phyloP scores from a whole-genome alignment of 2,888 invertebrate species.

The Strigamia transsilvanica region DNA sequence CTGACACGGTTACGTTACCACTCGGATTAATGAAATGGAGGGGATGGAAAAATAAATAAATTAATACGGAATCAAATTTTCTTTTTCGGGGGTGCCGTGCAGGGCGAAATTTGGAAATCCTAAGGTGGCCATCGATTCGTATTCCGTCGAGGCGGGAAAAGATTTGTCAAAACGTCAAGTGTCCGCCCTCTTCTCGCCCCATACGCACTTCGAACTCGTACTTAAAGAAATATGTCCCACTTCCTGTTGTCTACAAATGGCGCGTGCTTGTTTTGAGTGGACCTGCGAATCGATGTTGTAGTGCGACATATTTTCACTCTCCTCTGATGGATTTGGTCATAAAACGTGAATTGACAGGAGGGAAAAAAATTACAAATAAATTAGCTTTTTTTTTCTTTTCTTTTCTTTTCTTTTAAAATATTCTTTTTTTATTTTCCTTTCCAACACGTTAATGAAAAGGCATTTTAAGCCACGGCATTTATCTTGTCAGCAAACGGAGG shows the following conservation, averaged over 20 bases:
- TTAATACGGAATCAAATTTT: not conserved
- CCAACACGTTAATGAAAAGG: conserved; percentile 22
- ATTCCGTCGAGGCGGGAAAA: conserved; percentile 25
- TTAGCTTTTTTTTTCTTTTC: not conserved
- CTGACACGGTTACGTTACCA: conserved; percentile 40
- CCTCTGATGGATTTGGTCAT: not conserved
- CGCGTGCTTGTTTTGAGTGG: conserved; percentile 39
- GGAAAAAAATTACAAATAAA: conserved; percentile 34
- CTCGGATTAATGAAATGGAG: conserved; percentile 43
- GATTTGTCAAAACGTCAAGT: conserved; percentile 33
- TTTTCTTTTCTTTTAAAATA: not conserved
- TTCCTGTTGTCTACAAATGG: conserved; percentile 45
- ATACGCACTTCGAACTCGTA: conserved; percentile 28
- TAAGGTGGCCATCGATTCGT: conserved; percentile 31
- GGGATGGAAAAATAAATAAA: conserved; percentile 15
- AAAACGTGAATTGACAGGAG: conserved; percentile 1
- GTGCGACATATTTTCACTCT: not conserved
- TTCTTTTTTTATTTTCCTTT: not conserved
- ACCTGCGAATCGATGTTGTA: conserved; percentile 30
- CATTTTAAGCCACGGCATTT: conserved; percentile 15
- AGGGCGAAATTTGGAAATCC: not conserved
- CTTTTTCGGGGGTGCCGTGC: not conserved
- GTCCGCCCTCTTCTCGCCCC: not conserved
- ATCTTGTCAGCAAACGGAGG: conserved; percentile 49
- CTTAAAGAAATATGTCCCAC: conserved; percentile 45